Base-by-base conservation (phyloP, 1,140 invertebrate genomes). In the Gonioctena quinquepunctata region DNA sequence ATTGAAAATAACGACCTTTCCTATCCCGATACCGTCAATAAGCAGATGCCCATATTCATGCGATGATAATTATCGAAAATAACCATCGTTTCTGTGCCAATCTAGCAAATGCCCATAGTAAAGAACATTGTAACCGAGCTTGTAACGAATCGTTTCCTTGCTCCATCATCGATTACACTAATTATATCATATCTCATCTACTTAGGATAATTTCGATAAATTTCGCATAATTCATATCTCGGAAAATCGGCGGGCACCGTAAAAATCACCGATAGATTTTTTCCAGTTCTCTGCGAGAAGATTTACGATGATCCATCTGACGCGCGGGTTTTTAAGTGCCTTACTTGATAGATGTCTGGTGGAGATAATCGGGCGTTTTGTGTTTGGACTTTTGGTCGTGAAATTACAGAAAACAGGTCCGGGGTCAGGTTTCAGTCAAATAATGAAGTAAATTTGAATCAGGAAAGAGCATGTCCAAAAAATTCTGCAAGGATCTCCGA, bases 301-400 rank as follows among this genome's bases (percentile, higher is more conserved):
- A 59, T 59, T 59, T 59, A 59, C 56, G 56, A 59, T 25, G n/a
- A 59, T 59, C 21, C 25, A 23, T 59, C 56, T 16, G 23, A 59
- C n/a, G 25, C 23, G 23, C n/a, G 21, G 56, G 21, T 59, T 59
- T 59, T 59, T 59, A 59, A 59, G 56, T 59, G 56, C 56, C 56
- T 59, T 59, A 59, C 23, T 59, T 59, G 56, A 59, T 59, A 59
- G 56, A 59, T 59, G 56, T 59, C 56, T 59, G 56, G 11, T 59
- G 25, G 22, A 59, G 21, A 59, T 59, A 59, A 59, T 59, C 21
- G 25, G 56, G 23, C 25, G 56, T 59, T 59, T 59, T 59, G 25
- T 16, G 23, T 11, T 27, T 25, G 25, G 56, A 59, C 13, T 59
- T 59, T 59, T 59, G 56, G 18, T 16, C 56, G 23, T 52, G 21